These are phyloP conservation scores for Dendronephthya gigantea DNA, from an alignment of 64 coral and sea anemone species.

Conservation along the genomic window DNA sequence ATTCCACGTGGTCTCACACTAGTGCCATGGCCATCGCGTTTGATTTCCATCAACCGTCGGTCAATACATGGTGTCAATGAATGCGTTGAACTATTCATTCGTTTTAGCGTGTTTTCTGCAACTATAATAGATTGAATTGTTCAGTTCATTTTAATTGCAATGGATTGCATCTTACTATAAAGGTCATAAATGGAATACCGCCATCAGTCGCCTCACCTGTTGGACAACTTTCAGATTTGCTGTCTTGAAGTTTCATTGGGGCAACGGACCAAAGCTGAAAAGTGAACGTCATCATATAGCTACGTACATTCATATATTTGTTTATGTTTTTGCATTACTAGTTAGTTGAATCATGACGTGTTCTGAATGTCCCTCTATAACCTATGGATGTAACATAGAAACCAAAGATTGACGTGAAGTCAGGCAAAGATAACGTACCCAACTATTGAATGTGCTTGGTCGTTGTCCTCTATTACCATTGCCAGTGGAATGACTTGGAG, in stretches of 20 bases:
- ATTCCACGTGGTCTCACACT: not conserved
- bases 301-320: too few species aligned
- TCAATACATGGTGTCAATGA: not conserved
- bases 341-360: too few species aligned
- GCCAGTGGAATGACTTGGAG: not conserved
- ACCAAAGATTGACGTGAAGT: too few species aligned
- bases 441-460: conserved; percentile 11
- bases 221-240: conserved; percentile 13
- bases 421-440: not conserved
- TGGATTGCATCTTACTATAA: too few species aligned
- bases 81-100: not conserved
- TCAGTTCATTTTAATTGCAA: too few species aligned
- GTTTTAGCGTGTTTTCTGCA: conserved; percentile 4
- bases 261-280: not conserved
- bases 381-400: too few species aligned
- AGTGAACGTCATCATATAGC: not conserved
- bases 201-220: not conserved
- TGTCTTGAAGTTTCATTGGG: not conserved
- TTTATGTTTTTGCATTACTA: too few species aligned
- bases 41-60: not conserved
- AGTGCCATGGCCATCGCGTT: not conserved
- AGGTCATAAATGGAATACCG: not conserved
- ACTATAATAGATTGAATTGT: not conserved
- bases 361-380: too few species aligned
- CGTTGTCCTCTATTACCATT: not conserved